phyloP scores from a whole-genome alignment of 2,797 vertebrate species.

The Scyliorhinus canicula region DNA sequence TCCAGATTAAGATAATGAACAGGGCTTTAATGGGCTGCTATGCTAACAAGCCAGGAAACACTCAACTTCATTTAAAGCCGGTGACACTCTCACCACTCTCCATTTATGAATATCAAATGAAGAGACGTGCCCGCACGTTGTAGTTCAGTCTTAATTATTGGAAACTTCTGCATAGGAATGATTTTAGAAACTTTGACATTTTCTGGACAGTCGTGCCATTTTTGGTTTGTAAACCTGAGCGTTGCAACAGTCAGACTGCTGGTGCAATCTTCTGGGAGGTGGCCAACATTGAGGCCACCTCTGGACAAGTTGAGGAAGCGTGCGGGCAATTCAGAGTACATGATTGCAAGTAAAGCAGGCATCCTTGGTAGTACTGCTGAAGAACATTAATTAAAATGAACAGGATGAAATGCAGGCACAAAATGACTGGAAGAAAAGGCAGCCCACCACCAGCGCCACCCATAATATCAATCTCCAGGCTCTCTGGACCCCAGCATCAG shows the following conservation, averaged over 20 bases:
- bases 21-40: slow-evolving; percentile 17
- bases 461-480: too few species aligned
- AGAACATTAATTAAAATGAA: too few species aligned
- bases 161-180: neutral
- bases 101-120: neutral
- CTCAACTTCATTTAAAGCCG: neutral
- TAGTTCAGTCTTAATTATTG: neutral
- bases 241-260: neutral
- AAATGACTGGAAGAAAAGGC: too few species aligned
- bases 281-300: too few species aligned
- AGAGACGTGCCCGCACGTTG: neutral
- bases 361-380: too few species aligned
- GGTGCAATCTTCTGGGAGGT: too few species aligned
- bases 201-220: neutral
- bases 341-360: too few species aligned
- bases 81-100: neutral
- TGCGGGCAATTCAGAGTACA: too few species aligned
- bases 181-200: neutral
- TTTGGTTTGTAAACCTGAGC: neutral
- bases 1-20: slow-evolving; percentile 17
- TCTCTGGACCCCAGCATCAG: too few species aligned
- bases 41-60: neutral
- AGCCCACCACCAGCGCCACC: too few species aligned
- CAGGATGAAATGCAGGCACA: too few species aligned
- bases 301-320: too few species aligned